phyloP scores from a whole-genome alignment of 2,888 invertebrate species.

The Nezara viridula region DNA sequence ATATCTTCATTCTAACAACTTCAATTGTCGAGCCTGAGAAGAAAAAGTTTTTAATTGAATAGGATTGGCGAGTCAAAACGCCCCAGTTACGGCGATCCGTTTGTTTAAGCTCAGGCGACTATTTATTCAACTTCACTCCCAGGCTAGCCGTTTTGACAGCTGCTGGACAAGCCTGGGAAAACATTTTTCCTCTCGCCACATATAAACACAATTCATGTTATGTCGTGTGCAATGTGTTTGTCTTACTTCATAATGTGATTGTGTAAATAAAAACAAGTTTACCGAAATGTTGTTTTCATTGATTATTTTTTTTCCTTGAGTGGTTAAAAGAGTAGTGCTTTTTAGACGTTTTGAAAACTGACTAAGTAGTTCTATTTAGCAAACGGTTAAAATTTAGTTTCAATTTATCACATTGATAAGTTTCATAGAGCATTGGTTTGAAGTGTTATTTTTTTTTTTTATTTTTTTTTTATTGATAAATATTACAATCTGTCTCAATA shows the following conservation, averaged over 20 bases:
- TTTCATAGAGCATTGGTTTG: no score
- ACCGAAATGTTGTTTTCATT: no score
- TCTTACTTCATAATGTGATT: not conserved
- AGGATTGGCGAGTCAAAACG: not conserved
- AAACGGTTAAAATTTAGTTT: no score
- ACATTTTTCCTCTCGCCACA: not conserved
- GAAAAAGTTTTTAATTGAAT: not conserved
- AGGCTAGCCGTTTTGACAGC: constrained; percentile 32
- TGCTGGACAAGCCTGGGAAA: not conserved
- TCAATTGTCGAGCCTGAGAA: not conserved
- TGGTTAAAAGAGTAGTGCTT: no score
- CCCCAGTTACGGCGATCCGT: not conserved
- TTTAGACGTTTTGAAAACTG: no score
- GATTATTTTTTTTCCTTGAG: no score
- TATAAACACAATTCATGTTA: not conserved
- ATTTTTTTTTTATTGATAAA: no score
- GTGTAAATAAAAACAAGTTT: not conserved
- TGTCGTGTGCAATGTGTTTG: not conserved
- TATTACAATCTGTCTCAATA: no score
- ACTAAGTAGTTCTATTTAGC: no score
- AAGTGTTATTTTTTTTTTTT: no score
- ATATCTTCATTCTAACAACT: no score
- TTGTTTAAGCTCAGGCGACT: not conserved
- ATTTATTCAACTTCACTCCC: constrained; percentile 7
- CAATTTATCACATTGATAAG: no score